Base-by-base conservation (phyloP, 2,888 invertebrate genomes). In the Globia sparganii region DNA sequence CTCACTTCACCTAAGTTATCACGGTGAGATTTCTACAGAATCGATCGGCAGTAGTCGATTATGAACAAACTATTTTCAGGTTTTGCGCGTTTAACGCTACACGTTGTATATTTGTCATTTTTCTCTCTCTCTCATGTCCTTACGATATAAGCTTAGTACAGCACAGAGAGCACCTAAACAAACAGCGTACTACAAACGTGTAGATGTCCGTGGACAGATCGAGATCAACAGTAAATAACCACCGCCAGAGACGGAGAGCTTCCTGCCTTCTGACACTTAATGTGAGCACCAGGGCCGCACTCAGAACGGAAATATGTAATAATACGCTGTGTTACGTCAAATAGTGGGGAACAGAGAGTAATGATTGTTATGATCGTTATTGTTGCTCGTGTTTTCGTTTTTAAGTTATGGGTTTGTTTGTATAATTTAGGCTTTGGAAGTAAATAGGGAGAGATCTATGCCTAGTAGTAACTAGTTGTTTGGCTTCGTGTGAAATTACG, bases 161-260 rank as follows among this genome's bases (percentile, higher is more conserved):
- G 67, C 62, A 56, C 77, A 62, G 71, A 77, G 67, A 71, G 79
- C 83, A 85, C 90, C 90, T 90, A 90, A 87, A 90, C 87, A 90
- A 91, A 91, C 90, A 85, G 76, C 77, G 75, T 78, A 86, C 70
- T 83, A 89, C 87, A 83, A 86, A 86, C 86, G 85, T 85, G 85
- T 84, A 80, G 87, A 83, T 78, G 84, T 83, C 82, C 77, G 89
- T 77, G 85, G 92, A 92, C 94, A 94, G 94, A 95, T 94, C 94
- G 91, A 92, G 94, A 96, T 95, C 93, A 94, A 93, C 94, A 91
- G 93, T 95, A 95, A 95, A 95, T 96, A 96, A 95, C 95, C 89
- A 91, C 83, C 83, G 87, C 86, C 89, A 87, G 94, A 94, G 95
- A 94, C 95, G 92, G 92, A 93, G 94, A 92, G 92, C 90, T 95